Conservation (phyloP, 2,797 vertebrate genomes). For the Bryconaethiops microstoma region DNA sequence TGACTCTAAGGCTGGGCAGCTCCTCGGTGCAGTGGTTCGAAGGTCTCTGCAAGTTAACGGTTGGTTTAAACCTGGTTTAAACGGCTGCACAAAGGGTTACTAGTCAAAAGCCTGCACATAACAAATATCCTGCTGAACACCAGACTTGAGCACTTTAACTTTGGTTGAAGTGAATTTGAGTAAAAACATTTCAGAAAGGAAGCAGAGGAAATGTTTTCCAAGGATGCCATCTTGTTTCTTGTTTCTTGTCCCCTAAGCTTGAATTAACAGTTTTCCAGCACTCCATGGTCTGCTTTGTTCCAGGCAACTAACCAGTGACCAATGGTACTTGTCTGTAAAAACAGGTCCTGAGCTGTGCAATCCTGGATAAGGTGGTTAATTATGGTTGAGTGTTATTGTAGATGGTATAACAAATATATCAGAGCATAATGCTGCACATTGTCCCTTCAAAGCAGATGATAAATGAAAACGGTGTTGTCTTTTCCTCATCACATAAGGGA, state of each 20-base stretch:
- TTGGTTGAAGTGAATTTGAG: background rate
- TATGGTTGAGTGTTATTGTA: background rate
- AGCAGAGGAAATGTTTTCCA: background rate
- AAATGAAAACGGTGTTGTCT: slow-evolving; percentile 67
- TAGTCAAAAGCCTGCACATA: background rate
- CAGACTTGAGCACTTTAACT: background rate
- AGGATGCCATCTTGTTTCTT: background rate
- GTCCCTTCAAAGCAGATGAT: slow-evolving; percentile 48
- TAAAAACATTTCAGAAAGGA: background rate
- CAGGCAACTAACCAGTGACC: slow-evolving; percentile 6
- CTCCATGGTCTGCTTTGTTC: background rate
- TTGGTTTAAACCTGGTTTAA: slow-evolving; percentile 21
- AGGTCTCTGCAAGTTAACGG: background rate
- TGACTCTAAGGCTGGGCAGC: background rate
- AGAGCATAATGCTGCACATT: background rate
- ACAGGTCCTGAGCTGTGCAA: background rate
- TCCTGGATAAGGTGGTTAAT: background rate
- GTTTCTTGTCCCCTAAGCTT: background rate
- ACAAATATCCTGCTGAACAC: background rate
- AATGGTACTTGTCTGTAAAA: slow-evolving; percentile 1
- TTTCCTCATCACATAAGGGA: slow-evolving; percentile 76
- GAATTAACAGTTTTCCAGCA: slow-evolving; percentile 5
- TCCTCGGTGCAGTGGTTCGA: background rate
- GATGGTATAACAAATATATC: background rate
- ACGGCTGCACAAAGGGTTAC: background rate